phyloP scores from a whole-genome alignment of 2,113 vertebrate species.

The Lamprologus speciosus region DNA sequence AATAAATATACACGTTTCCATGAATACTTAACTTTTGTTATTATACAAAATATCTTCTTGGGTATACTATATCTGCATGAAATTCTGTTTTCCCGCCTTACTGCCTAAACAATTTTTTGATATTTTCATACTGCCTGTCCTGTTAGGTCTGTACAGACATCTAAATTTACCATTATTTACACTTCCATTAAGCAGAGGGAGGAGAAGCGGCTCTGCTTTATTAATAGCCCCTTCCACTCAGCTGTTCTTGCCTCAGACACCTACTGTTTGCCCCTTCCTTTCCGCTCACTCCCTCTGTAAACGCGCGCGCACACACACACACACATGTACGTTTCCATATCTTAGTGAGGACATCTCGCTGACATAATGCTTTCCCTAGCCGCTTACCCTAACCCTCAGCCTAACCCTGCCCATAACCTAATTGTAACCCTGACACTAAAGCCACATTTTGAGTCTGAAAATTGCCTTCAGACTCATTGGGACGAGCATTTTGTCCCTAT shows the following conservation, averaged over 20 bases:
- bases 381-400: neutral
- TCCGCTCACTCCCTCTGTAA: slow-evolving; percentile 9
- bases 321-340: neutral
- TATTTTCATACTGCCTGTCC: neutral
- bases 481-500: neutral
- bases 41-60: neutral
- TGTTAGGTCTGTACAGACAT: neutral
- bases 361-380: neutral
- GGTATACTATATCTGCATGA: neutral
- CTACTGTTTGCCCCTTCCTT: slow-evolving; percentile 1
- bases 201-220: neutral
- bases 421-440: neutral
- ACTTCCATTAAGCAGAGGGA: slow-evolving; percentile 3
- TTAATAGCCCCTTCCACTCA: slow-evolving; percentile 21
- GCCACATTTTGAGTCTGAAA: neutral
- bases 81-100: neutral
- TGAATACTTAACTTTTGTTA: neutral
- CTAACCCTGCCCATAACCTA: neutral
- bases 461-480: neutral
- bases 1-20: neutral
- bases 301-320: neutral
- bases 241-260: slow-evolving; percentile 23
- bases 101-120: neutral
- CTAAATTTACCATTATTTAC: slow-evolving; percentile 10
- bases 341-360: neutral